phyloP scores from a whole-genome alignment of 2,113 vertebrate species.

The Melanerpes aurifrons region DNA sequence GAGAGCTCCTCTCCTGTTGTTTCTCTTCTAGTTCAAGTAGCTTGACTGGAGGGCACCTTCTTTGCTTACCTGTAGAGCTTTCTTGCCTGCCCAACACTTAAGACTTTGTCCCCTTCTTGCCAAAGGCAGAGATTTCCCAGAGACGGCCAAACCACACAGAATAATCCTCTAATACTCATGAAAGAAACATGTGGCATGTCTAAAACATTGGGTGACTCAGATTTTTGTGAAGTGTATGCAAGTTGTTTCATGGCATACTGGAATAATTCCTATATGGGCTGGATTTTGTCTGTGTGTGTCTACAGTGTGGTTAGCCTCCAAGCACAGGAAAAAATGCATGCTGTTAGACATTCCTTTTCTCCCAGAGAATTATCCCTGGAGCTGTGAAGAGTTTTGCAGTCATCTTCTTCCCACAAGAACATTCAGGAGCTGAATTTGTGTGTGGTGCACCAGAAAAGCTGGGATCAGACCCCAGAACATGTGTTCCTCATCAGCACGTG shows the following conservation, averaged over 20 bases:
- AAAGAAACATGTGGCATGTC: not conserved
- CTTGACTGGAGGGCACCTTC: not conserved
- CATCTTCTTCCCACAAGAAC: conserved; percentile 11
- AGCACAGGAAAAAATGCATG: conserved; percentile 19
- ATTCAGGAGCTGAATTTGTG: not conserved
- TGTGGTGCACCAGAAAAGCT: not conserved
- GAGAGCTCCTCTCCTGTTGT: not conserved
- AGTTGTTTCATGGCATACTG: not conserved
- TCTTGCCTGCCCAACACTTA: not conserved
- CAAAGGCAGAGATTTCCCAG: not conserved
- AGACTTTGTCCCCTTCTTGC: not conserved
- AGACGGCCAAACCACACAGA: not conserved
- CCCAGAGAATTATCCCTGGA: conserved; percentile 31
- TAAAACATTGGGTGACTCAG: not conserved
- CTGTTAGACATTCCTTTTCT: conserved; percentile 32
- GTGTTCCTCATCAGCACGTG: not conserved
- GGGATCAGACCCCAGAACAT: not conserved
- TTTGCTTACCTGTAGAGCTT: not conserved
- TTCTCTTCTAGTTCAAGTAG: not conserved
- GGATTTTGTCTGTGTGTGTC: not conserved
- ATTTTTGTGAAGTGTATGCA: not conserved
- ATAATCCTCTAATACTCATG: not conserved
- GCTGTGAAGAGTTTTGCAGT: conserved; percentile 19
- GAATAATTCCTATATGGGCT: not conserved
- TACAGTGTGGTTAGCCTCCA: conserved; percentile 39